Conservation (phyloP, 1,140 invertebrate species). For the Rhizoglyphus robini region DNA sequence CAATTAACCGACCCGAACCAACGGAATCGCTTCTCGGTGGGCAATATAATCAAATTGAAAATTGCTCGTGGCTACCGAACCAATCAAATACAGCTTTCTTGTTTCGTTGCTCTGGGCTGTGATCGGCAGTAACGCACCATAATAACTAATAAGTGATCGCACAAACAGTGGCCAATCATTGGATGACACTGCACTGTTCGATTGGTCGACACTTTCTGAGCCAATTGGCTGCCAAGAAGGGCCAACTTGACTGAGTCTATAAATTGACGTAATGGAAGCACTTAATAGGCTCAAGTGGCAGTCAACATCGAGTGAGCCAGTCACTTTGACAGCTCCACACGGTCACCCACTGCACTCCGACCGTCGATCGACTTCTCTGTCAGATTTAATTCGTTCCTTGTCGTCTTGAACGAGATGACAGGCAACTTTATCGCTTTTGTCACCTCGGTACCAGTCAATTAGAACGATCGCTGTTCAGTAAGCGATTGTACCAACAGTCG, state of each 20-base stretch:
- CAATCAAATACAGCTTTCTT: no score
- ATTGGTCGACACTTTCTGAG: no score
- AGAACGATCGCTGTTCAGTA: slow-evolving; percentile 3
- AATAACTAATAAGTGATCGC: no score
- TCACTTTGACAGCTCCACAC: slow-evolving; percentile 2
- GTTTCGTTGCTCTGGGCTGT: no score
- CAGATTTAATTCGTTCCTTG: not conserved
- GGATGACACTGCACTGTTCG: no score
- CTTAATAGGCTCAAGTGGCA: slow-evolving; percentile 15
- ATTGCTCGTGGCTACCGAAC: no score
- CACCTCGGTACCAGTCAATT: not conserved
- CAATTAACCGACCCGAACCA: no score
- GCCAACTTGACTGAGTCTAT: not conserved
- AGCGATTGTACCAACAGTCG: not conserved
- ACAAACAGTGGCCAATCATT: no score
- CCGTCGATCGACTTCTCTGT: not conserved
- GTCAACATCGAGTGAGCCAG: not conserved
- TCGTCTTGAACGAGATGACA: not conserved
- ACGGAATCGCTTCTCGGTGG: no score
- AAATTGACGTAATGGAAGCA: not conserved
- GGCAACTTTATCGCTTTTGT: slow-evolving; percentile 14
- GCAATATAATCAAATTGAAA: no score
- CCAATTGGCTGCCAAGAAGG: not conserved
- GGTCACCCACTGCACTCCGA: no score
- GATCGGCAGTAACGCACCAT: no score